These are phyloP conservation scores for Pangasius djambal DNA, from an alignment of 2,797 vertebrate genomes.

Conservation along the genomic window DNA sequence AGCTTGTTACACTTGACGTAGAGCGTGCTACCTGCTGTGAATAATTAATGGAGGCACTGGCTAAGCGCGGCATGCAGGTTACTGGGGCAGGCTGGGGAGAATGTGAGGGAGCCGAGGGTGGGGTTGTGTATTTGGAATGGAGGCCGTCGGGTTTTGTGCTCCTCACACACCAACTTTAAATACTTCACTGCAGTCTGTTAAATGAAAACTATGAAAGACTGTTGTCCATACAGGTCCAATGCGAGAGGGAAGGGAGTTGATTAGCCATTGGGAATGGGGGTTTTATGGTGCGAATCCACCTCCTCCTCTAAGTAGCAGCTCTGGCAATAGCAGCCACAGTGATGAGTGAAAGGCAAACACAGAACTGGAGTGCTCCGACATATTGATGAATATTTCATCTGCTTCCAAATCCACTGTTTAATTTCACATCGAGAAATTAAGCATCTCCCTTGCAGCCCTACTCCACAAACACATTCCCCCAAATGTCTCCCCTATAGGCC, in stretches of 20 bases:
- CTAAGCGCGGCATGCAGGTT: conserved; percentile 82
- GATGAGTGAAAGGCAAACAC: conserved; percentile 85
- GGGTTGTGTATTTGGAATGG: conserved; percentile 58
- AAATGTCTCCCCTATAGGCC: conserved; percentile 76
- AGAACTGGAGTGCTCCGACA: conserved; percentile 68
- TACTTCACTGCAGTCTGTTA: conserved; percentile 39
- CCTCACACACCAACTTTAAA: conserved; percentile 51
- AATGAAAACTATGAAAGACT: conserved; percentile 51
- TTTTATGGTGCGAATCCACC: conserved; percentile 77
- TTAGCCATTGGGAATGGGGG: conserved; percentile 45
- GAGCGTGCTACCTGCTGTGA: conserved; percentile 72
- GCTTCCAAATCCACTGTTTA: conserved; percentile 93
- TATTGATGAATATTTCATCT: conserved; percentile 91
- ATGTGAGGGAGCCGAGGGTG: conserved; percentile 63
- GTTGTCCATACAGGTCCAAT: conserved; percentile 42
- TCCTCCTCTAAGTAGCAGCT: conserved; percentile 63
- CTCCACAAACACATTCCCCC: conserved; percentile 55
- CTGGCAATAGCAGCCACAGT: conserved; percentile 80
- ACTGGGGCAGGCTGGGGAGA: conserved; percentile 66
- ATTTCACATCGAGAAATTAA: conserved; percentile 90
- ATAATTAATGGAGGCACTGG: conserved; percentile 89
- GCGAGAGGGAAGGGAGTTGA: conserved; percentile 55
- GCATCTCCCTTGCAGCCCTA: conserved; percentile 51
- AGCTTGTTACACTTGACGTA: conserved; percentile 66
- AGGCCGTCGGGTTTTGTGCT: conserved; percentile 53